phyloP scores from a whole-genome alignment of 1,140 invertebrate genomes.

The Euwallacea similis region DNA sequence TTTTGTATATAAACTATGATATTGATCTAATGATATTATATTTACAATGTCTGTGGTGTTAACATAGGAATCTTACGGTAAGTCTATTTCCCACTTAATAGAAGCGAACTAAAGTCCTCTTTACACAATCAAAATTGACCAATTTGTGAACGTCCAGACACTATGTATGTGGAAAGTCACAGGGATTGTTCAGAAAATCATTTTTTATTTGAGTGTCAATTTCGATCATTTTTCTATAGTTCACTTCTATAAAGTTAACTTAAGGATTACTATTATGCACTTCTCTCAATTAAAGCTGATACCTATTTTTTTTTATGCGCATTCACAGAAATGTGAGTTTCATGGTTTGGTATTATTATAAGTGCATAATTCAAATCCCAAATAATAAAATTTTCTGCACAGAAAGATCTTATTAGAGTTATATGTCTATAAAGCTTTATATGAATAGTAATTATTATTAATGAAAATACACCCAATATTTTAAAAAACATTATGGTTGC shows the following conservation, averaged over 20 bases:
- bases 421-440: constrained; percentile 26
- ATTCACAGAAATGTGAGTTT: no score
- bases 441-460: background rate
- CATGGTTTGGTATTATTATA: no score
- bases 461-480: no score
- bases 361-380: no score
- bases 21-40: constrained; percentile 32
- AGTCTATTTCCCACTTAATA: no score
- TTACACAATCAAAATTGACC: no score
- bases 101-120: no score
- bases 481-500: no score
- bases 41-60: constrained; percentile 40
- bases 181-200: no score
- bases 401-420: constrained; percentile 15
- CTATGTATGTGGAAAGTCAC: no score
- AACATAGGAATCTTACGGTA: constrained; percentile 10
- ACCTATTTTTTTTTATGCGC: background rate
- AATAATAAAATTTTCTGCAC: background rate
- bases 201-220: no score
- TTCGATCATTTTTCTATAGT: background rate
- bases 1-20: constrained; percentile 35
- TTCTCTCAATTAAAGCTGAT: background rate
- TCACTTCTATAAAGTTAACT: constrained; percentile 1
- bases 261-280: constrained; percentile 6
- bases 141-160: no score